A percentile compares a stretch with the other conserved stretches of the same genome.
Evolutionary conservation across 2,113 vertebrate genomes (phyloP).

Genomic region (Propithecus coquereli): DNA sequence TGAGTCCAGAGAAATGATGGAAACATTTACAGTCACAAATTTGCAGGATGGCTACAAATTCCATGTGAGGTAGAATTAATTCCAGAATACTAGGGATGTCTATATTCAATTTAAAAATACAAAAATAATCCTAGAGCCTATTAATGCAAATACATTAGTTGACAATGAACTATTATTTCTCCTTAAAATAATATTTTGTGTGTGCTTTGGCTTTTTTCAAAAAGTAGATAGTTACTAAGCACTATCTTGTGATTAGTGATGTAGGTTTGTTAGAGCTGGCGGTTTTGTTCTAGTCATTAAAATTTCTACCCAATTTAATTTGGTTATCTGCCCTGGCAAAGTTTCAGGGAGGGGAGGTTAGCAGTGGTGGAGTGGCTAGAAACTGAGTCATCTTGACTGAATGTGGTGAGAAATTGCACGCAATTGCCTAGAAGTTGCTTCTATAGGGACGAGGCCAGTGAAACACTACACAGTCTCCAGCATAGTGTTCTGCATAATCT

Average conservation of each 20-base stretch:
- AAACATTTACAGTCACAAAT: neutral
- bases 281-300: constrained; percentile 47
- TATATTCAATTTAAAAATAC: neutral
- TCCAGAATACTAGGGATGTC: neutral
- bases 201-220: neutral
- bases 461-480: neutral
- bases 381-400: constrained; percentile 54
- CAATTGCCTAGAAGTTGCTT: neutral
- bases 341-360: neutral
- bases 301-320: neutral
- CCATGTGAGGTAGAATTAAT: neutral
- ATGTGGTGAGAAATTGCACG: constrained; percentile 53
- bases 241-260: neutral
- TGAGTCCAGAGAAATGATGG: neutral
- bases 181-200: neutral
- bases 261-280: neutral
- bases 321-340: constrained; percentile 9
- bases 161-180: neutral
- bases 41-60: neutral
- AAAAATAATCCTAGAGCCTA: neutral
- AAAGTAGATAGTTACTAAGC: neutral
- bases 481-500: neutral
- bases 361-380: constrained; percentile 45
- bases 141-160: neutral
- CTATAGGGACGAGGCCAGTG: neutral